A percentile compares a stretch with the other conserved stretches of the same genome.
Evolutionary conservation across 2,797 vertebrate genomes (phyloP).

Genomic region (Limosa lapponica): DNA sequence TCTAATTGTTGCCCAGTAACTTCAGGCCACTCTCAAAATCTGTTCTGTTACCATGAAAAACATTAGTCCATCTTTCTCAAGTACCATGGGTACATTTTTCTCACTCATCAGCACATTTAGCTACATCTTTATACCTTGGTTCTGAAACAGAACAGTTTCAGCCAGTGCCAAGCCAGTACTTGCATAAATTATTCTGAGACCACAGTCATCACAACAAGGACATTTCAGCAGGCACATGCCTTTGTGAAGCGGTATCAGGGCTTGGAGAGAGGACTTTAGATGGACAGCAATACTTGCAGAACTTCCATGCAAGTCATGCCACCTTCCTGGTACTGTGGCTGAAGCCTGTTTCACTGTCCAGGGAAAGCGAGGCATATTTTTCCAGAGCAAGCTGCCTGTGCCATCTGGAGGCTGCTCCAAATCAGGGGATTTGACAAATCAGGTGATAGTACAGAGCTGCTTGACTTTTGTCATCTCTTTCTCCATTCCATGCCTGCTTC

Average conservation of each 20-base stretch:
- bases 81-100: background rate
- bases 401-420: background rate
- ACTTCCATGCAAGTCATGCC: background rate
- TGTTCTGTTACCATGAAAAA: background rate
- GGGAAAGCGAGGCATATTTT: background rate
- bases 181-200: background rate
- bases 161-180: background rate
- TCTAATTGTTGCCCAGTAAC: background rate
- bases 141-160: background rate
- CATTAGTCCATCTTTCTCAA: background rate
- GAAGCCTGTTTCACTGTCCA: background rate
- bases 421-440: background rate
- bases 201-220: background rate
- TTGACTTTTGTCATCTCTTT: background rate
- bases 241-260: background rate
- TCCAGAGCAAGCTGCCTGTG: background rate
- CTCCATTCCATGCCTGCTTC: background rate
- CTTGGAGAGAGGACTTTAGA: background rate
- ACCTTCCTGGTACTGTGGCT: background rate
- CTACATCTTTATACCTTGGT: background rate
- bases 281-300: background rate
- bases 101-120: background rate
- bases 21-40: background rate
- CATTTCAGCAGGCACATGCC: background rate
- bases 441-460: background rate